A percentile compares a stretch with the other conserved stretches of the same genome.
phyloP scores from a whole-genome alignment of 2,797 vertebrate species.

The Platalea minor region DNA sequence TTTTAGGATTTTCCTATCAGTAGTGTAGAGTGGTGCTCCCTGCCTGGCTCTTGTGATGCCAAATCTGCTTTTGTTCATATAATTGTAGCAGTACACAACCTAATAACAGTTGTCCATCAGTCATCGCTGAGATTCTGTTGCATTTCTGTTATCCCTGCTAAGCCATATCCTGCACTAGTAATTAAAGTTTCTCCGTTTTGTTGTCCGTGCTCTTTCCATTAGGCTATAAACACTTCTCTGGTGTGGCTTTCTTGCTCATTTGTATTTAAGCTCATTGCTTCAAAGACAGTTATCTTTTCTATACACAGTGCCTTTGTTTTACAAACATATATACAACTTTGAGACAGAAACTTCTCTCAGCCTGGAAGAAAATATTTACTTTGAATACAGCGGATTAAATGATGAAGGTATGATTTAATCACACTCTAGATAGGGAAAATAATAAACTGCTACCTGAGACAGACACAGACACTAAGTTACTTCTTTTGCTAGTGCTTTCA shows the following conservation, averaged over 20 bases:
- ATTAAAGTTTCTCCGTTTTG: not conserved
- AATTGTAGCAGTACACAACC: not conserved
- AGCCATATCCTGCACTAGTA: not conserved
- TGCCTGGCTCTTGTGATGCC: not conserved
- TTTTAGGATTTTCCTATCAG: not conserved
- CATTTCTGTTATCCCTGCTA: not conserved
- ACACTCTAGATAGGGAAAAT: not conserved
- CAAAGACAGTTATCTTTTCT: not conserved
- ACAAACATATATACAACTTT: not conserved
- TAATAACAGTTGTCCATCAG: not conserved
- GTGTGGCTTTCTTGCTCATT: not conserved
- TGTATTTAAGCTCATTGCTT: not conserved
- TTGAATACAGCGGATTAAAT: not conserved
- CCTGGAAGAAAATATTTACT: not conserved
- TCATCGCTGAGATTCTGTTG: not conserved
- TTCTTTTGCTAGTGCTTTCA: not conserved
- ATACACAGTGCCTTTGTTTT: not conserved
- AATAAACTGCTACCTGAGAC: conserved; percentile 9
- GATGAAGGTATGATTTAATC: not conserved
- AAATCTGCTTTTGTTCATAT: not conserved
- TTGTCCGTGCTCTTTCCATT: not conserved
- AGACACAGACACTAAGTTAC: not conserved
- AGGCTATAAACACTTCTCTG: not conserved
- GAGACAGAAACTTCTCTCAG: not conserved
- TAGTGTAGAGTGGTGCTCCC: not conserved